Evolutionary conservation across 2,113 vertebrate genomes (phyloP).

Genomic region (Gallinago undulata): DNA sequence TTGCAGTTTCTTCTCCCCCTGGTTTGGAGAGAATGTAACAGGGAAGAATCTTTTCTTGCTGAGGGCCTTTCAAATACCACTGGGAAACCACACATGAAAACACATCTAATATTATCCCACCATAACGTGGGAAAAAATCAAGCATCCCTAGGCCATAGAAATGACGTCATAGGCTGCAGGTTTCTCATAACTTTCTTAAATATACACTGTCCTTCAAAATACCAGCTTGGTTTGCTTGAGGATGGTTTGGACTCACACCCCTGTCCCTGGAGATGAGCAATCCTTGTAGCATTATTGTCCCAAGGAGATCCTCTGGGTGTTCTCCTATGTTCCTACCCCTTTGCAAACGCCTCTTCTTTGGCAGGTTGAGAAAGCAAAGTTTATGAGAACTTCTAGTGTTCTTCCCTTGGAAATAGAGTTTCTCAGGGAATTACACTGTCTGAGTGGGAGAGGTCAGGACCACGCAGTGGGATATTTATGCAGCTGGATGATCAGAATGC

Average conservation of each 20-base stretch:
- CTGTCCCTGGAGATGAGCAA: not conserved
- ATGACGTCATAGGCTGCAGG: not conserved
- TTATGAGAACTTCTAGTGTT: not conserved
- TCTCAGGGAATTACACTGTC: not conserved
- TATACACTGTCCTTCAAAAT: not conserved
- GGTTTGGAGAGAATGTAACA: not conserved
- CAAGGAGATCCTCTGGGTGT: not conserved
- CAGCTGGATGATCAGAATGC: constrained; percentile 19
- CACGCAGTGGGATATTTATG: not conserved
- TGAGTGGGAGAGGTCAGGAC: not conserved
- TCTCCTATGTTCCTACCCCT: not conserved
- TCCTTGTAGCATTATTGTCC: not conserved
- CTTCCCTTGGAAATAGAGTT: not conserved
- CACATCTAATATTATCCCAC: not conserved
- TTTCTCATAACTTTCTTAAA: not conserved
- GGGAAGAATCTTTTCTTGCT: not conserved
- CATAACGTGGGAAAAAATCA: constrained; percentile 6
- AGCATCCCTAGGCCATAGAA: not conserved
- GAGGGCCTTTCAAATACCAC: not conserved
- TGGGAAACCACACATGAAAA: not conserved
- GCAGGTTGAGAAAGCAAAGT: not conserved
- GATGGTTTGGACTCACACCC: rapidly evolving
- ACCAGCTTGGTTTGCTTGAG: not conserved
- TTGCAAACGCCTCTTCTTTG: not conserved
- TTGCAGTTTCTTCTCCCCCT: not conserved